Conservation (phyloP, 2,888 invertebrate genomes). For the Thereva unica region DNA sequence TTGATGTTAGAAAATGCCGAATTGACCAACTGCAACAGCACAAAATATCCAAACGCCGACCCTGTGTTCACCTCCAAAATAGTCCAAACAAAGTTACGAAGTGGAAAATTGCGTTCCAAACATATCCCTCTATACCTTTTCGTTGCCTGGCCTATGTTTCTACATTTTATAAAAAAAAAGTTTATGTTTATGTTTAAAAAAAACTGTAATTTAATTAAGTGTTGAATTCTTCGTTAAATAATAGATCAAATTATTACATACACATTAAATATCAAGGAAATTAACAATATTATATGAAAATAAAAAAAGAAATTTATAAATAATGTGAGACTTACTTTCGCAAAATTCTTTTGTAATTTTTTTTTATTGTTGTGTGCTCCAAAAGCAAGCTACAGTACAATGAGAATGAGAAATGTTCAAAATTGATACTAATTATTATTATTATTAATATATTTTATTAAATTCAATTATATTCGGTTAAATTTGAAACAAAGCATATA, state of each 20-base stretch:
- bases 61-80: no score
- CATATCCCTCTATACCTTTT: no score
- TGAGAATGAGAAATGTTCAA: constrained; percentile 28
- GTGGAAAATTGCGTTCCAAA: no score
- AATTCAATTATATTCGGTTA: background rate
- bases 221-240: background rate
- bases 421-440: constrained; percentile 9
- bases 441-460: constrained; percentile 17
- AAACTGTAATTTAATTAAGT: background rate
- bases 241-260: no score
- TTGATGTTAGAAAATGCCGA: no score
- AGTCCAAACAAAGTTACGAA: no score
- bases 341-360: constrained; percentile 26
- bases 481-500: background rate
- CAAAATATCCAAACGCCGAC: no score
- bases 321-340: constrained; percentile 41
- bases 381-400: constrained; percentile 40
- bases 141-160: no score
- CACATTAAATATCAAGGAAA: background rate
- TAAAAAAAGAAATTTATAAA: constrained; percentile 11
- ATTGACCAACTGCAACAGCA: no score
- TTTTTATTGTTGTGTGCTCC: constrained; percentile 37
- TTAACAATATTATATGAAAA: constrained; percentile 11
- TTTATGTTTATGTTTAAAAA: background rate
- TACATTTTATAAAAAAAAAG: background rate